A percentile compares a stretch with the other conserved stretches of the same genome.
phyloP scores from a whole-genome alignment of 2,888 invertebrate genomes.

The Leptothorax acervorum region DNA sequence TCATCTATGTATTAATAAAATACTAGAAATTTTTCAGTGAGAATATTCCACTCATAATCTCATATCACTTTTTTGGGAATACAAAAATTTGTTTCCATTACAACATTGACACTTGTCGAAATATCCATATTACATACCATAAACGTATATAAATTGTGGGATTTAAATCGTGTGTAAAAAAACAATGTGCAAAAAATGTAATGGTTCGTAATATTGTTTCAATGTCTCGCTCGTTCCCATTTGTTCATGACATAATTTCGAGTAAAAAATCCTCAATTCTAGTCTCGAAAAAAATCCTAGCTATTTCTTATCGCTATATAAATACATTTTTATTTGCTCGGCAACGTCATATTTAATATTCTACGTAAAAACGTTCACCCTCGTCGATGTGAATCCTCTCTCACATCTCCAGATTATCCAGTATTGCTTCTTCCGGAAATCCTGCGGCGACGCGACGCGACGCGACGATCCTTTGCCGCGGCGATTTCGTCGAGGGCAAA shows the following conservation, averaged over 20 bases:
- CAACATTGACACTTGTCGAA: neutral
- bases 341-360: conserved; percentile 18
- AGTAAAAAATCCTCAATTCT: neutral
- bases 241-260: neutral
- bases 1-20: neutral
- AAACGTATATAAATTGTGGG: neutral
- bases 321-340: conserved; percentile 26
- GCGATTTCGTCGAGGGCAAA: conserved; percentile 29
- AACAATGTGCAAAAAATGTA: neutral
- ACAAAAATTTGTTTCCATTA: too few relatives aligned
- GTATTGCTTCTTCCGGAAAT: conserved; percentile 62
- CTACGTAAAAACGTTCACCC: conserved; percentile 18
- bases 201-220: neutral
- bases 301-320: neutral
- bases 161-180: neutral
- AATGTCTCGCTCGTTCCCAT: neutral
- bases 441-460: neutral
- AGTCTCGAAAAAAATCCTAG: neutral
- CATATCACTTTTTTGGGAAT: too few relatives aligned
- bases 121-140: neutral
- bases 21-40: too few relatives aligned
- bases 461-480: conserved; percentile 30
- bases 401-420: conserved; percentile 37
- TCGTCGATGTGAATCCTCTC: conserved; percentile 19
- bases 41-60: too few relatives aligned